Percentiles rank a stretch among this genome's conserved stretches.
Evolutionary conservation across 2,797 vertebrate genomes (phyloP).

Genomic region (Fistularia commersonii): DNA sequence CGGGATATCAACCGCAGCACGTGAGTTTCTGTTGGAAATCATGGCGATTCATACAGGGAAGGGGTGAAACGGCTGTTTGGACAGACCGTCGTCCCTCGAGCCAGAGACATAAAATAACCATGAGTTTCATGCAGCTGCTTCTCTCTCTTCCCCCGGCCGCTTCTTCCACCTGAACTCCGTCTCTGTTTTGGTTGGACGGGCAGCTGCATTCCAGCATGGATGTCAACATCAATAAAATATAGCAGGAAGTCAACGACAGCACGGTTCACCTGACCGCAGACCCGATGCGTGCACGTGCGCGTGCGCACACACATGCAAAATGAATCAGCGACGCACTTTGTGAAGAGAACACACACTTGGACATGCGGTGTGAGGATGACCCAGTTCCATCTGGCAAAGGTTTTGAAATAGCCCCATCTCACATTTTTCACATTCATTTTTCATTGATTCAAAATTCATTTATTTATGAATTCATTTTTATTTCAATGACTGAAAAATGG

Average conservation of each 20-base stretch:
- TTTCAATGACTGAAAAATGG: too few species aligned
- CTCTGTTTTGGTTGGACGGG: constrained; percentile 22
- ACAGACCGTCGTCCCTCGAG: constrained; percentile 3
- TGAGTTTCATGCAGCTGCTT: constrained; percentile 3
- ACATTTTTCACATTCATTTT: too few species aligned
- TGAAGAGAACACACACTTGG: constrained; percentile 12
- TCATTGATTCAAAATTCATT: too few species aligned
- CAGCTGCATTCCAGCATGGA: constrained; percentile 24
- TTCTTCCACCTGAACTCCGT: constrained; percentile 12
- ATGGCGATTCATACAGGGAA: too few species aligned
- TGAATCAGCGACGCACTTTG: too few species aligned
- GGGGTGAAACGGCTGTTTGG: too few species aligned
- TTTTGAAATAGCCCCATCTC: constrained; percentile 20
- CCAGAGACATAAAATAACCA: too few species aligned
- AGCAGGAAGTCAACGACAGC: constrained; percentile 29
- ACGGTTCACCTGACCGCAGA: constrained; percentile 33
- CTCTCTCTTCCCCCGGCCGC: constrained; percentile 3
- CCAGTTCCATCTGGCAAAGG: constrained; percentile 30
- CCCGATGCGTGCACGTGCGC: constrained; percentile 24
- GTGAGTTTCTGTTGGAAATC: too few species aligned
- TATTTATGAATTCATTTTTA: too few species aligned
- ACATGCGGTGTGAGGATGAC: constrained; percentile 36
- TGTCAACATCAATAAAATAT: constrained; percentile 32
- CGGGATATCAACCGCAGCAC: too few species aligned
- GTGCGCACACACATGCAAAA: constrained; percentile 15